Percentiles rank a stretch among this genome's conserved stretches.
Evolutionary conservation across 2,797 vertebrate species (phyloP).

Genomic region (Hapalemur alaotrensis): DNA sequence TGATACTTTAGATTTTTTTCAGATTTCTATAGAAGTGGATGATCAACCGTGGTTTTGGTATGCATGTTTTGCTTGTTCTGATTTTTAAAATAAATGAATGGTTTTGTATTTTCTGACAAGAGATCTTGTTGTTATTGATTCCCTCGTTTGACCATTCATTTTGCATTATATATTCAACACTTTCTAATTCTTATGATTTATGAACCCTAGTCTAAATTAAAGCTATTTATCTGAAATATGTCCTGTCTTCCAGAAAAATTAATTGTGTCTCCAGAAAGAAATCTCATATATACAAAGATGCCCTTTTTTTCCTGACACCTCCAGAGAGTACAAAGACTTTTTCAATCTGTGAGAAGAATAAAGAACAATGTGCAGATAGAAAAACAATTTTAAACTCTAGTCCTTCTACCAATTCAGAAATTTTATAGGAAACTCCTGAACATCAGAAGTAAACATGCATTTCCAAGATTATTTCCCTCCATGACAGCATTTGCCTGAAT

Average conservation of each 20-base stretch:
- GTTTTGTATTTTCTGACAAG: background rate
- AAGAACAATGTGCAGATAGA: background rate
- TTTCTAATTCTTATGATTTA: slow-evolving; percentile 42
- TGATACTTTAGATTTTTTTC: background rate
- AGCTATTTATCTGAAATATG: background rate
- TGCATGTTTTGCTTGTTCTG: background rate
- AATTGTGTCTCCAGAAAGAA: background rate
- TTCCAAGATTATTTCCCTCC: background rate
- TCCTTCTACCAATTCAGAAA: background rate
- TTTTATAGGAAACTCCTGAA: background rate
- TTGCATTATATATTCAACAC: background rate
- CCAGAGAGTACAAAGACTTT: background rate
- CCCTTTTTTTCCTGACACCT: background rate
- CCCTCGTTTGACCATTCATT: background rate
- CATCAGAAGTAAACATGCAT: background rate
- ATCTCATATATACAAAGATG: background rate
- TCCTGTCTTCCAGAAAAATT: background rate
- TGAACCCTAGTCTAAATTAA: background rate
- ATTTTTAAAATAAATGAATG: background rate
- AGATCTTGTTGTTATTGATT: background rate
- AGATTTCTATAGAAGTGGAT: background rate
- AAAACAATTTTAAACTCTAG: background rate
- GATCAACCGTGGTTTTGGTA: background rate
- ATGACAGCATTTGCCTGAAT: background rate
- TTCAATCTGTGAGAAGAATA: background rate